Base-by-base conservation (phyloP, 2,888 invertebrate genomes). In the Tipula confusa region DNA sequence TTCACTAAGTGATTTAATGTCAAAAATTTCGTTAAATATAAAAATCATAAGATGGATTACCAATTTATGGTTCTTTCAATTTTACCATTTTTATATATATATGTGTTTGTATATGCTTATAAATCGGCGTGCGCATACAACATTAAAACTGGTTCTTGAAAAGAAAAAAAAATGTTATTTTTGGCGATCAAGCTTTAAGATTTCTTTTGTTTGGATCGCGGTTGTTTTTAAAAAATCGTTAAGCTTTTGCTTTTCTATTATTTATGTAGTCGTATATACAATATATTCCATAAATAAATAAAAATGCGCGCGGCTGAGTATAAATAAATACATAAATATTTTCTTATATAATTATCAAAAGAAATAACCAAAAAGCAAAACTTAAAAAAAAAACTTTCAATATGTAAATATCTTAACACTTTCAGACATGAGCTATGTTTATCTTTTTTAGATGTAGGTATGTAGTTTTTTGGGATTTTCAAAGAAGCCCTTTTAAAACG, bases 1-100 rank as follows among this genome's bases (percentile, higher is more conserved):
- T 64, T 64, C 64, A 64, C 64, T 64, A 64, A 64, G 64, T 24
- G 64, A 64, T 64, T 64, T 64, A 64, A 64, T 64, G 64, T 64
- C 64, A 64, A 64, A 64, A 64, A 64, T 24, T 64, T 64, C 64
- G 24, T 64, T 24, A 64, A 24, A 24, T 64, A 64, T n/a, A n/a
- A n/a, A 64, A 64, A 24, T 64, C 24, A 64, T 24, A 64, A 64
- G 64, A 64, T 64, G 64, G 64, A 64, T 64, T 43, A 43, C 15
- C 43, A 43, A 43, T 64, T 11, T 6, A 24, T 64, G 64, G 24
- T 24, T 64, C 64, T 18, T 64, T 3, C n/a, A 9, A 64, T 64
- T 64, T 24, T 64, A 48, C 0, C n/a, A 9, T 24, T 64, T 64
- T 24, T 64, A 48, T 18, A 43, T n/a, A 15, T 15, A n/a, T 2